These are phyloP conservation scores for Caranx ignobilis DNA, from an alignment of 2,113 vertebrate species.

Conservation along the genomic window DNA sequence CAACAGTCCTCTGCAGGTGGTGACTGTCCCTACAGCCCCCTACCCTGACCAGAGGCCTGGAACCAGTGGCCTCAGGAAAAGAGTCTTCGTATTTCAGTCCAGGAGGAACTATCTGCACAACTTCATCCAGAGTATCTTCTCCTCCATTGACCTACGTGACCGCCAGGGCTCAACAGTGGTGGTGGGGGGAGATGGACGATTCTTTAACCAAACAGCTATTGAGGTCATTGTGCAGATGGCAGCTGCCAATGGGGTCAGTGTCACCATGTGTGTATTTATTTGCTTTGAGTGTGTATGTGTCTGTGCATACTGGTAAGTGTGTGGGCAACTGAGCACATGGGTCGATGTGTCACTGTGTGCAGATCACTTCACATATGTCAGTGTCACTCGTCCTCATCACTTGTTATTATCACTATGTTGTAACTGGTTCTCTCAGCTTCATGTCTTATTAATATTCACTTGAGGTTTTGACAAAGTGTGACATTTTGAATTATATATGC, in stretches of 20 bases:
- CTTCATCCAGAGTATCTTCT: slow-evolving; percentile 96
- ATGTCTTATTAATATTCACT: not conserved
- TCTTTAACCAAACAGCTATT: slow-evolving; percentile 92
- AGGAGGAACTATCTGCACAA: slow-evolving; percentile 94
- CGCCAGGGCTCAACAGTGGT: slow-evolving; percentile 95
- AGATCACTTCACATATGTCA: slow-evolving; percentile 15
- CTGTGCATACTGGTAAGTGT: slow-evolving; percentile 23
- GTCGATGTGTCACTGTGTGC: not conserved
- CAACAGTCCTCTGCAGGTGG: slow-evolving; percentile 87
- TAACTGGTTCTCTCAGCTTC: not conserved
- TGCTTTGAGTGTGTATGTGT: slow-evolving; percentile 31
- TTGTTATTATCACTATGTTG: slow-evolving; percentile 5
- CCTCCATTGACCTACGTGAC: slow-evolving; percentile 94
- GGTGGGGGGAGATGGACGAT: slow-evolving; percentile 96
- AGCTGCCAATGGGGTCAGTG: slow-evolving; percentile 98
- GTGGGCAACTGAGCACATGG: slow-evolving; percentile 1
- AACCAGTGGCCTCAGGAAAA: slow-evolving; percentile 90
- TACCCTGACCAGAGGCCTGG: slow-evolving; percentile 93
- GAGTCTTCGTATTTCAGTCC: slow-evolving; percentile 89
- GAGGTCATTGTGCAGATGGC: slow-evolving; percentile 96
- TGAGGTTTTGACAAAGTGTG: not conserved
- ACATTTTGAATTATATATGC: not conserved
- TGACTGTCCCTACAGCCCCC: slow-evolving; percentile 91
- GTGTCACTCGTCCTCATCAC: slow-evolving; percentile 21
- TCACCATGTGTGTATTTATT: slow-evolving; percentile 51